These are phyloP conservation scores for Euspilapteryx auroguttella DNA, from an alignment of 2,888 invertebrate genomes.

Conservation along the genomic window DNA sequence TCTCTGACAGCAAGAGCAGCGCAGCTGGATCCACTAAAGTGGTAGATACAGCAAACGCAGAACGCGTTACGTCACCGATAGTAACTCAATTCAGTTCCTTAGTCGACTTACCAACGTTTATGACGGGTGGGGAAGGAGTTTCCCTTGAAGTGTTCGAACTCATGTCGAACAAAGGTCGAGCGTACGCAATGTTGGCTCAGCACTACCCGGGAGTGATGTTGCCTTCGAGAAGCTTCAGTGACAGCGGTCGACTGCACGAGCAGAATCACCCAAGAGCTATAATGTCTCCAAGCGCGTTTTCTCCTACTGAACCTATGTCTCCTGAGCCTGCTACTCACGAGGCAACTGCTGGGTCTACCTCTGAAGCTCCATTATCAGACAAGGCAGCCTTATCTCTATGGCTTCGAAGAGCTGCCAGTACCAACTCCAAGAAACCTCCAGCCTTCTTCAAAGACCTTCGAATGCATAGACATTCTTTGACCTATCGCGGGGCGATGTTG, in stretches of 20 bases:
- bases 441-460: constrained; percentile 74
- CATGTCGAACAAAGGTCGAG: constrained; percentile 68
- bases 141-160: constrained; percentile 76
- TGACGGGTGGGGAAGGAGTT: constrained; percentile 75
- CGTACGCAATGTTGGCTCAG: constrained; percentile 71
- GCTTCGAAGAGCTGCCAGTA: constrained; percentile 50
- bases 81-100: constrained; percentile 73
- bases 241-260: constrained; percentile 49
- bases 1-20: constrained; percentile 70
- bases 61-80: constrained; percentile 32
- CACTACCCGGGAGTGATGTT: constrained; percentile 75
- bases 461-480: constrained; percentile 76
- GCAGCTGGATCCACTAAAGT: constrained; percentile 61
- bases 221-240: constrained; percentile 74
- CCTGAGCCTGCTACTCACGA: constrained; percentile 10
- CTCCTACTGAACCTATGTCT: constrained; percentile 6
- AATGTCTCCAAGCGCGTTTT: constrained; percentile 16
- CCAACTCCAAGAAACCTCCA: constrained; percentile 52
- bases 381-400: constrained; percentile 59
- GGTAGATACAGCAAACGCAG: constrained; percentile 22
- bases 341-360: too few relatives aligned
- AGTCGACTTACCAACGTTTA: constrained; percentile 82
- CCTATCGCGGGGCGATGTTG: constrained; percentile 84
- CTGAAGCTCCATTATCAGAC: too few relatives aligned
- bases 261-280: constrained; percentile 31